Evolutionary conservation across 2,888 invertebrate species (phyloP), one percentile per base, ranked within the genome.

Genomic region (Patella pellucida): DNA sequence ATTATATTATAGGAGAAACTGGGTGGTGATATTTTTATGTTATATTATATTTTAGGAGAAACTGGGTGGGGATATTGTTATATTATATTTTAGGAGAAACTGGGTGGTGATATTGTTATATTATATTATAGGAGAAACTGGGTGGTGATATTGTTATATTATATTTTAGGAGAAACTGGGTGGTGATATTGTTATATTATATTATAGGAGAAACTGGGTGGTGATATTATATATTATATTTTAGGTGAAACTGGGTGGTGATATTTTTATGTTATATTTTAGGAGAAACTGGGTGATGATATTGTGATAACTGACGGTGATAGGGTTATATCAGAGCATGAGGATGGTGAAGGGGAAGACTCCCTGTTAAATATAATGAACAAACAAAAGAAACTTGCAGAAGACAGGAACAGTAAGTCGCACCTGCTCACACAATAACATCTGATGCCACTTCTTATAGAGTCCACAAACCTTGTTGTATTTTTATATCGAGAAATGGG

Each of bases 251-350:
- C 31, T 15, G 15, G 0, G 52, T 0, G 41, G 2, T 16, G 15
- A 12, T 56, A 69, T 5, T 14, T 7, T 19, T 11, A 11, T 52
- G 2, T 71, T 52, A 9, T 12, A 5, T 77, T 79, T 56, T 77
- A 89, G 89, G 83, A 85, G 71, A 85, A 86, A 69, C 87, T 89
- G 76, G 90, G 90, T 15, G 84, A 86, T 51, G 85, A 87, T 56
- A 79, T 90, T 7, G 74, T 76, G 27, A 83, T 89, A 5, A 82
- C 79, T 19, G 85, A 85, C 51, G 86, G 81, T 0, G 86, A 85
- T 1, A 76, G 79, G 11, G 19, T 23, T 62, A 23, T 23, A 14
- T 62, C 23, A 23, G 11, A 0, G 11, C 80, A 76, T 69, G 74
- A 16, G 14, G 14, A 62, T 62, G 23, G 19, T 23, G 23, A 19